Evolutionary conservation across 1,140 invertebrate species (phyloP), one percentile per base, ranked within the genome.

Genomic region (Sycobia sp.): DNA sequence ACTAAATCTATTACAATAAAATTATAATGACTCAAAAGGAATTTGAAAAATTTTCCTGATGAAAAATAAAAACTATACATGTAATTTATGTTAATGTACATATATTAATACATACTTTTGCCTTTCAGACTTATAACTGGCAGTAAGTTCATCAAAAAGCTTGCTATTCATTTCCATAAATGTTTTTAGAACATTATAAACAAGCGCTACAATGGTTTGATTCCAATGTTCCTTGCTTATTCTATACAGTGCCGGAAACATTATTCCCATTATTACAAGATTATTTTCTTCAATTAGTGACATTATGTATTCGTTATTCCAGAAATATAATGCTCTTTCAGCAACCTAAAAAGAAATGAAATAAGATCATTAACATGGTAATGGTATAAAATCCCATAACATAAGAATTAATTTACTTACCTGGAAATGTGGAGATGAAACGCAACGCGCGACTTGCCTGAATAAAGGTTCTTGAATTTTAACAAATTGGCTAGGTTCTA

Each of bases 81-180:
- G n/a, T n/a, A n/a, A n/a, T n/a, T n/a, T n/a, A n/a, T n/a, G n/a
- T n/a, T n/a, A n/a, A n/a, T n/a, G n/a, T n/a, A n/a, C n/a, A n/a
- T n/a, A n/a, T n/a, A 10, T 3, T n/a, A 50, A 51, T 63, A 85
- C 88, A 87, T 86, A 98, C 95, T 95, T 97, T 89, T 97, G 95
- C 82, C 94, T 85, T 83, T 98, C 96, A 71, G 94, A 92, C 85
- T 98, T 98, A 84, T 98, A 98, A 81, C 94, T 96, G 76, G 96
- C 93, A 72, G 96, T 97, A 76, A 98, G 91, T 82, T 98, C 95
- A 83, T 99, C 96, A 83, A 99, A 99, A 36, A 99, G 87, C 83
- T 97, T 98, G 73, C 95, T 96, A 86, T 99, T 98, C 94, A 99
- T 98, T 84, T 99, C 97, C 97, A 99, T 99, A 82, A 99, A 99